Base-by-base conservation (phyloP, 2,888 invertebrate species). In the Nomada ferruginata region DNA sequence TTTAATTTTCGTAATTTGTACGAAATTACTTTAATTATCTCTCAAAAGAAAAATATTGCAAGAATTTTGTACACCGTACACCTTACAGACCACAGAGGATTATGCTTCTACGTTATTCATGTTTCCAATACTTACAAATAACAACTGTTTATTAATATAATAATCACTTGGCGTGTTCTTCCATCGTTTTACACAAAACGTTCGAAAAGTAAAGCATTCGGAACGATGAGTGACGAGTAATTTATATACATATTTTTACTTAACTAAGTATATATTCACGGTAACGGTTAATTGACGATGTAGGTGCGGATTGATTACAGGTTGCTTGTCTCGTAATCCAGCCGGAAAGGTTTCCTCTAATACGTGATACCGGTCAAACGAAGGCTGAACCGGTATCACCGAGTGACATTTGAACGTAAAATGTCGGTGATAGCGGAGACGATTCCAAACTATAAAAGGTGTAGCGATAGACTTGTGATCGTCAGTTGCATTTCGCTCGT, bases 391-490 rank as follows among this genome's bases (percentile, higher is more conserved):
- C 89, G 87, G 89, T 90, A 90, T 91, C 85, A 85, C 60, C 83
- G 85, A 83, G 83, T 91, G 90, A 89, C 91, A 91, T 91, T 91
- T 91, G 76, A 87, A 63, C 64, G 82, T 69, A 81, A 87, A 85
- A 85, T 86, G 83, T 82, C 85, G 85, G 77, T 82, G 81, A 86
- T 84, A 87, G 79, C 79, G 75, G 52, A 84, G 79, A 66, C 79
- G 69, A 83, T 53, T 83, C 75, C 82, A 79, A 83, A 77, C 84
- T 91, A 91, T 91, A 90, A 90, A 91, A 91, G 89, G 81, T 78
- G 84, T 50, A 65, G 83, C 70, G 20, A 66, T 66, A 63, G 72
- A 71, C 68, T 60, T 66, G 81, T 60, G 63, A 76, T 79, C 85
- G 77, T 85, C 89, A 91, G 89, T 89, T 83, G 69, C 74, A 50